phyloP scores from a whole-genome alignment of 2,888 invertebrate species.

The Pammene aurita region DNA sequence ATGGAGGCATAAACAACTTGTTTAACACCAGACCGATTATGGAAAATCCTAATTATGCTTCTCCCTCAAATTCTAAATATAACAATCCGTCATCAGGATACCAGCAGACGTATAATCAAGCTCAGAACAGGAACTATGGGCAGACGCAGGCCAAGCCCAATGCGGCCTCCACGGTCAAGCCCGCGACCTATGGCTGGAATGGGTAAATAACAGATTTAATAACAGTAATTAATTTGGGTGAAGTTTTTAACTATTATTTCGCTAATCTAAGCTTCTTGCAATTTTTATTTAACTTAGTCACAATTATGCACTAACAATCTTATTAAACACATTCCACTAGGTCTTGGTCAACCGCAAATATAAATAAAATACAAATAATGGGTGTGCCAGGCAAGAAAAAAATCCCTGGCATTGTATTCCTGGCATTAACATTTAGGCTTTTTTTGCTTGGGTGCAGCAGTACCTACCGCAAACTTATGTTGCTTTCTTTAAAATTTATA shows the following conservation, averaged over 20 bases:
- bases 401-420: not conserved
- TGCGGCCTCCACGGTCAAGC: slow-evolving; percentile 65
- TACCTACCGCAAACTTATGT: too few relatives aligned
- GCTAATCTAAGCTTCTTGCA: slow-evolving; percentile 45
- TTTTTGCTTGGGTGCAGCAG: not conserved
- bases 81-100: slow-evolving; percentile 74
- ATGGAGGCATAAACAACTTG: slow-evolving; percentile 61
- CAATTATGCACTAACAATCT: slow-evolving; percentile 27
- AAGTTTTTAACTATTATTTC: slow-evolving; percentile 52
- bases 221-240: slow-evolving; percentile 49
- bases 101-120: slow-evolving; percentile 63
- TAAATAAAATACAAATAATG: slow-evolving; percentile 1
- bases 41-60: slow-evolving; percentile 75
- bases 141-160: slow-evolving; percentile 61
- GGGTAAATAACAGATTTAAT: slow-evolving; percentile 68
- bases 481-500: too few relatives aligned
- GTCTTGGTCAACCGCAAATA: slow-evolving; percentile 6
- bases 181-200: slow-evolving; percentile 76
- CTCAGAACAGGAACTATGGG: slow-evolving; percentile 69
- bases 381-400: not conserved
- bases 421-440: not conserved
- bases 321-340: slow-evolving; percentile 10
- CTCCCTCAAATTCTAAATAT: slow-evolving; percentile 70
- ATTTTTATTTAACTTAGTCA: slow-evolving; percentile 19
- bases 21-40: slow-evolving; percentile 76